These are phyloP conservation scores for Zoanthus solanderi DNA, from an alignment of 92 coral and sea anemone genomes.

Conservation along the genomic window DNA sequence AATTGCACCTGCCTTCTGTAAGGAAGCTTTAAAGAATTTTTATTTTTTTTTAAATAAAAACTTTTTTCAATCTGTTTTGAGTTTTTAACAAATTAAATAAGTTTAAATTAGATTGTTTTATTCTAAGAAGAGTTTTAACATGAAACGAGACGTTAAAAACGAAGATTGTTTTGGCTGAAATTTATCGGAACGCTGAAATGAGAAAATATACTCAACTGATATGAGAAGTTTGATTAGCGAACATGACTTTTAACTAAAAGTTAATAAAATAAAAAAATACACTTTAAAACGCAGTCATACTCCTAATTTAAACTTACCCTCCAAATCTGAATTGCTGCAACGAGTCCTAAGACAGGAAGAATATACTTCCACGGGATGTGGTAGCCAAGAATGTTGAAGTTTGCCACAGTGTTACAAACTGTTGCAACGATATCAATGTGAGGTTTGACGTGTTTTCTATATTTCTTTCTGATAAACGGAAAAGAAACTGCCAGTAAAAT, in stretches of 20 bases:
- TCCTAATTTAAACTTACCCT: slow-evolving; percentile 76
- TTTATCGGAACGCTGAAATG: slow-evolving; percentile 35
- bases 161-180: neutral
- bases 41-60: neutral
- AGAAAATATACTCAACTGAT: slow-evolving; percentile 6
- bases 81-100: neutral
- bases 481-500: slow-evolving; percentile 82
- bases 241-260: neutral
- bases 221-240: slow-evolving; percentile 24
- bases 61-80: neutral
- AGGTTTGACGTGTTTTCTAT: slow-evolving; percentile 87
- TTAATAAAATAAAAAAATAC: neutral
- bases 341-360: slow-evolving; percentile 80
- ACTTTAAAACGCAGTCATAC: neutral
- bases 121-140: neutral
- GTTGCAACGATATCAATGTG: slow-evolving; percentile 81
- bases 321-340: slow-evolving; percentile 81
- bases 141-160: neutral
- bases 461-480: slow-evolving; percentile 85
- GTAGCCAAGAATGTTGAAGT: slow-evolving; percentile 90
- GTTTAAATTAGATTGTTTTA: neutral
- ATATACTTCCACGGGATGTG: slow-evolving; percentile 95
- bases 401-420: slow-evolving; percentile 71
- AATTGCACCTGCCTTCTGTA: slow-evolving; percentile 43
- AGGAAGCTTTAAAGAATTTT: neutral